These are phyloP conservation scores for Poeciliopsis retropinna DNA, from an alignment of 2,113 vertebrate genomes.

Conservation along the genomic window DNA sequence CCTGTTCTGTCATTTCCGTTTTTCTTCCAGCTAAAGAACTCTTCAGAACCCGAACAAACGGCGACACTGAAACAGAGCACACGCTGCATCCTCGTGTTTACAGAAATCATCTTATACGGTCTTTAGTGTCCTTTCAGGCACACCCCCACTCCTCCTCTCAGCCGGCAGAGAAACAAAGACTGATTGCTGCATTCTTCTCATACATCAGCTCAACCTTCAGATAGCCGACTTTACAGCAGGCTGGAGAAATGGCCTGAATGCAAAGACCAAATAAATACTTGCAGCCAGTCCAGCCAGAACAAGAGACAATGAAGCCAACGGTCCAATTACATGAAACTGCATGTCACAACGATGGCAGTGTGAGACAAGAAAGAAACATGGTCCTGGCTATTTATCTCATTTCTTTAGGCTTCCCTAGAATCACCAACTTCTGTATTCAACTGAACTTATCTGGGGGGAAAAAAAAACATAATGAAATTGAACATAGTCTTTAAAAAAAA, in stretches of 20 bases:
- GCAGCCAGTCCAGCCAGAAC: conserved; percentile 44
- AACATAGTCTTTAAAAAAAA: no score
- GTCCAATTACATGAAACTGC: not conserved
- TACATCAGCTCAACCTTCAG: conserved; percentile 54
- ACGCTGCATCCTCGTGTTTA: not conserved
- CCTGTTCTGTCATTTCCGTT: not conserved
- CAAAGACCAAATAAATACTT: conserved; percentile 58
- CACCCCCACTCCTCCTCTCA: conserved; percentile 7
- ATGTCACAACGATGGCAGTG: not conserved
- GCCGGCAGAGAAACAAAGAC: conserved; percentile 63
- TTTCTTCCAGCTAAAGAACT: not conserved
- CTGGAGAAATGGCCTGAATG: conserved; percentile 4
- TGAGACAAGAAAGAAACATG: not conserved
- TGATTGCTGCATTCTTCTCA: conserved; percentile 67
- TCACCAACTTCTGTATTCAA: no score
- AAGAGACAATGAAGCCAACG: conserved; percentile 14
- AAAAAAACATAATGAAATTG: no score
- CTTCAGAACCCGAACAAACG: not conserved
- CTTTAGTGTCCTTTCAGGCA: conserved; percentile 1
- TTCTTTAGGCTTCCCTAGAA: no score
- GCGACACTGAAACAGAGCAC: not conserved
- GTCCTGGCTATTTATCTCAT: not conserved
- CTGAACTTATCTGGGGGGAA: no score
- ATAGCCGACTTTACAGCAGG: conserved; percentile 69
- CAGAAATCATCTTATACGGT: not conserved